Base-by-base conservation (phyloP, 2,888 invertebrate genomes). In the Polia nebulosa region DNA sequence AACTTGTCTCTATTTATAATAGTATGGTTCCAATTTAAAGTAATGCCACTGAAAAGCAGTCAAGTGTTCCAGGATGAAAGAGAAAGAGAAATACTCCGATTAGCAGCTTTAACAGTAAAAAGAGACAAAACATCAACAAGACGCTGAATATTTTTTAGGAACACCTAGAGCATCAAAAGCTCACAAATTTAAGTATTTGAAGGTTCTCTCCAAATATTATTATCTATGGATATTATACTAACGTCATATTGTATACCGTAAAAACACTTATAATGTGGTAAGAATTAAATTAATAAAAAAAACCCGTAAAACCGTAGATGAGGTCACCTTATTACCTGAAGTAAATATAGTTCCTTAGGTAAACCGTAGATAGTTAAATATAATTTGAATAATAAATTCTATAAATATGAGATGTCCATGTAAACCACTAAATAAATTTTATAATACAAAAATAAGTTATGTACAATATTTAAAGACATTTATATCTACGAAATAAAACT, bases 251-350 rank as follows among this genome's bases (percentile, higher is more conserved):
- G 39, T 17, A 39, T 39, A n/a, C n/a, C n/a, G n/a, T n/a, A n/a
- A n/a, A n/a, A n/a, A n/a, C n/a, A n/a, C n/a, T n/a, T n/a, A n/a
- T n/a, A n/a, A n/a, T n/a, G n/a, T n/a, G n/a, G n/a, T n/a, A n/a
- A n/a, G n/a, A n/a, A n/a, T 41, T 13, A 29, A 41, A 22, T 0
- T 1, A 59, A 62, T 27, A 27, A 41, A 51, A 57, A 45, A 51
- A 51, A 61, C 15, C 15, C 52, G 29, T 51, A 22, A 25, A 45
- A 13, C 39, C 62, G 67, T 22, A 71, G 22, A 63, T 9, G 59
- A 70, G 78, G 76, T 83, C 85, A 84, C 80, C 72, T 59, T 67
- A 76, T 60, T 85, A 84, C 85, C 84, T 84, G 84, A 85, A 70
- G 59, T 62, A 73, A 72, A 72, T 71, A 68, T 72, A 81, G 72